phyloP scores from a whole-genome alignment of 2,888 invertebrate genomes.

The Polyommatus icarus region DNA sequence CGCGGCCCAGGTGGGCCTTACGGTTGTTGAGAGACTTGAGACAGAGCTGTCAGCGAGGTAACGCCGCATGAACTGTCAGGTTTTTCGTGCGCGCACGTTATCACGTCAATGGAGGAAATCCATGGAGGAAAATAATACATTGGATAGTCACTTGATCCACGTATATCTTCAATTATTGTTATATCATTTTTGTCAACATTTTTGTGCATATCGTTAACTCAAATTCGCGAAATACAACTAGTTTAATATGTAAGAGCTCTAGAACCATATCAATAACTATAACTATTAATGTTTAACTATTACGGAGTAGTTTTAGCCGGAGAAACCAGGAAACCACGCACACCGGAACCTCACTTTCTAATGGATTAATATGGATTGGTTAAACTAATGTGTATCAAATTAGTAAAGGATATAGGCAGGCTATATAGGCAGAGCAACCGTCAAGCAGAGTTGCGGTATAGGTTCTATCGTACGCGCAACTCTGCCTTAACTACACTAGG shows the following conservation, averaged over 20 bases:
- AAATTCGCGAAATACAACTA: neutral
- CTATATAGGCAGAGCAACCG: neutral
- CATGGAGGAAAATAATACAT: too few species aligned
- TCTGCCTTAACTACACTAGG: too few species aligned
- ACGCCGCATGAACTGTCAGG: too few species aligned
- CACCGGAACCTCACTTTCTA: constrained; percentile 12
- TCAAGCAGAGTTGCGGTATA: too few species aligned
- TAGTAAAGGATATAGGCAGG: too few species aligned
- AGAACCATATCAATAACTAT: neutral
- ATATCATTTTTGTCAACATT: neutral
- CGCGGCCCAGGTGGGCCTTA: too few species aligned
- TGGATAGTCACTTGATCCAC: neutral
- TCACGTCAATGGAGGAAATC: too few species aligned
- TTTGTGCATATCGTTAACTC: neutral
- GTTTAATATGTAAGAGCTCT: neutral
- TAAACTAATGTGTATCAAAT: constrained; percentile 13
- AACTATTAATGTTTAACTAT: neutral
- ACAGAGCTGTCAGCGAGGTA: too few species aligned
- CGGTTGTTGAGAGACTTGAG: too few species aligned
- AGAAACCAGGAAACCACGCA: neutral
- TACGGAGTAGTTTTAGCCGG: neutral
- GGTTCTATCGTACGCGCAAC: too few species aligned
- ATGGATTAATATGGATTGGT: neutral
- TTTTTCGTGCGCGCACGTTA: too few species aligned
- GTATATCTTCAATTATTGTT: neutral